Percentiles rank a stretch among this genome's conserved stretches.
Conservation (phyloP, 2,113 vertebrate species). For the Macroglossus sobrinus region DNA sequence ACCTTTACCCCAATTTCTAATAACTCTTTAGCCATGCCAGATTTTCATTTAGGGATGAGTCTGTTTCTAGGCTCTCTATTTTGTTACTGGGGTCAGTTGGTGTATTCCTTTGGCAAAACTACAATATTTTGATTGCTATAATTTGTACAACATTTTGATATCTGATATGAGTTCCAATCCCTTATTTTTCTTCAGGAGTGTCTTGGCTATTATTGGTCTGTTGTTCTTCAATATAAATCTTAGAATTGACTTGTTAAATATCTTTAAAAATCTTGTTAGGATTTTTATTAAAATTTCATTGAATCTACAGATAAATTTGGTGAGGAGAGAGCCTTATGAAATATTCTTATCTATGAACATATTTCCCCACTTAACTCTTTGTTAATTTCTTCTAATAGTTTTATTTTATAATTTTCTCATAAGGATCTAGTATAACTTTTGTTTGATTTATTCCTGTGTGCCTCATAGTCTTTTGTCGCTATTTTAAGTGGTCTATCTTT, state of each 20-base stretch:
- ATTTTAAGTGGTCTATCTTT: background rate
- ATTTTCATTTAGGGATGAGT: background rate
- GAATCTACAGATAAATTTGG: background rate
- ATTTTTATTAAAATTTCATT: conserved; percentile 21
- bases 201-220: background rate
- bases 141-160: background rate
- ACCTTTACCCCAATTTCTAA: background rate
- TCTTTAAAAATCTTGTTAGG: background rate
- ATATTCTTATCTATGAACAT: background rate
- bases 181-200: background rate
- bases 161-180: background rate
- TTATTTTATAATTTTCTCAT: conserved; percentile 5
- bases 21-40: background rate
- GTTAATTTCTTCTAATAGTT: background rate
- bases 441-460: background rate
- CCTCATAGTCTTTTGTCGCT: background rate
- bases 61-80: background rate
- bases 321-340: background rate
- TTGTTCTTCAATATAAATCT: background rate
- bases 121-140: background rate
- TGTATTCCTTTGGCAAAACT: background rate
- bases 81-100: background rate
- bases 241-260: background rate
- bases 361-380: background rate
- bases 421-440: background rate